phyloP scores from a whole-genome alignment of 2,797 vertebrate genomes.

The Crenichthys baileyi region DNA sequence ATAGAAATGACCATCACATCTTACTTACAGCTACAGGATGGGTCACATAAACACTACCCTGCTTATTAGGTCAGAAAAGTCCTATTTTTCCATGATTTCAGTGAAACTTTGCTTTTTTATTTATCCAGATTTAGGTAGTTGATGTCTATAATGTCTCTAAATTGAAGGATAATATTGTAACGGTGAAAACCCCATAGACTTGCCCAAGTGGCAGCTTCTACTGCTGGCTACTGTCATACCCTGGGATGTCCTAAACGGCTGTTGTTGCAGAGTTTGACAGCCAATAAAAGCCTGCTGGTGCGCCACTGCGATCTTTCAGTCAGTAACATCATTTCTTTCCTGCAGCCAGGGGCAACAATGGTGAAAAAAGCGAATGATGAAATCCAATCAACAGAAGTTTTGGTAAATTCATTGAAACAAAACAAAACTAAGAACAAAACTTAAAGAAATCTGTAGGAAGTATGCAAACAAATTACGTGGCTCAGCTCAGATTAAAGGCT shows the following conservation, averaged over 20 bases:
- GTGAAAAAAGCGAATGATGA: background rate
- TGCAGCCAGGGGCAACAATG: background rate
- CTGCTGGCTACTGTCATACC: background rate
- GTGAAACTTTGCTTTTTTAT: background rate
- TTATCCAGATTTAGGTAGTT: background rate
- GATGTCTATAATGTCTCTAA: background rate
- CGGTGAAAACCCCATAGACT: background rate
- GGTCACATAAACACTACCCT: background rate
- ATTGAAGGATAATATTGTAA: background rate
- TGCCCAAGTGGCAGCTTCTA: background rate
- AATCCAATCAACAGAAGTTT: conserved; percentile 3
- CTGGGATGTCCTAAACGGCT: background rate
- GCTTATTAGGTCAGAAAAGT: background rate
- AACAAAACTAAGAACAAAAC: background rate
- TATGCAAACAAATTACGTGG: background rate
- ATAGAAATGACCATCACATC: no score
- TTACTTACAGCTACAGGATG: background rate
- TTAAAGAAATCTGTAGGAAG: background rate
- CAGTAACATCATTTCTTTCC: no score
- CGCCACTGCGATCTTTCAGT: background rate
- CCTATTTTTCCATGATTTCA: background rate
- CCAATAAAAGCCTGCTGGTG: background rate
- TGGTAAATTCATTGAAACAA: background rate
- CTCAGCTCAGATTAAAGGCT: background rate
- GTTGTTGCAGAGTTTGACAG: background rate